phyloP scores from a whole-genome alignment of 2,797 vertebrate genomes.

The Holocentrus rufus region DNA sequence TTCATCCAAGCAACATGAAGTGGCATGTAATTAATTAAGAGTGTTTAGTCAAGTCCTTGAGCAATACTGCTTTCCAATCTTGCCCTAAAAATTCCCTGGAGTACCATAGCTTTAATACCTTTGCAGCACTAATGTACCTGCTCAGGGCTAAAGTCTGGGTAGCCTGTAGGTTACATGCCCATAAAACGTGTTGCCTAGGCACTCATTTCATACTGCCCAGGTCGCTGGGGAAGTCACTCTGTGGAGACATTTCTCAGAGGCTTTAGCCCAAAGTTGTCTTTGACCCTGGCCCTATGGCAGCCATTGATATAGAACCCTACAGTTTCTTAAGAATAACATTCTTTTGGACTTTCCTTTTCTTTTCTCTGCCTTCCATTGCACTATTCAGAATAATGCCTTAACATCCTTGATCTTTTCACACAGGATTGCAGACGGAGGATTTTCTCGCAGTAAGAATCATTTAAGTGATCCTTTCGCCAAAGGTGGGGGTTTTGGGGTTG shows the following conservation, averaged over 20 bases:
- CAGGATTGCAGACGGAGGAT: constrained; percentile 74
- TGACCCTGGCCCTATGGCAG: constrained; percentile 57
- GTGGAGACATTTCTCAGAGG: constrained; percentile 42
- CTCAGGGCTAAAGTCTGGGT: not conserved
- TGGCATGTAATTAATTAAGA: not conserved
- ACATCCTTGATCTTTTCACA: constrained; percentile 84
- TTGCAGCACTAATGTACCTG: not conserved
- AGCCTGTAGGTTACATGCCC: not conserved
- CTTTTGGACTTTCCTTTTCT: constrained; percentile 60
- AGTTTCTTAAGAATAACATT: constrained; percentile 74
- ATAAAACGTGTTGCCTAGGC: not conserved
- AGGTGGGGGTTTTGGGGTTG: constrained; percentile 64
- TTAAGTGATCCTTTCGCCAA: constrained; percentile 78
- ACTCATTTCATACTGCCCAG: not conserved
- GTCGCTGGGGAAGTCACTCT: not conserved
- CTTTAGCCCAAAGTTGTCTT: constrained; percentile 60
- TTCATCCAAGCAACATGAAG: not conserved
- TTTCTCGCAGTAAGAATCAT: constrained; percentile 80
- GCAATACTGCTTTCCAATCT: not conserved
- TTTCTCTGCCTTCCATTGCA: constrained; percentile 45
- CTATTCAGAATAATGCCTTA: constrained; percentile 67
- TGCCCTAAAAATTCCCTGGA: not conserved
- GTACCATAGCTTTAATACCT: not conserved
- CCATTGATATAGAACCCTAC: constrained; percentile 69
- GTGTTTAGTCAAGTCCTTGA: not conserved